Conservation (phyloP, 2,113 vertebrate genomes). For the Prietella phreatophila region DNA sequence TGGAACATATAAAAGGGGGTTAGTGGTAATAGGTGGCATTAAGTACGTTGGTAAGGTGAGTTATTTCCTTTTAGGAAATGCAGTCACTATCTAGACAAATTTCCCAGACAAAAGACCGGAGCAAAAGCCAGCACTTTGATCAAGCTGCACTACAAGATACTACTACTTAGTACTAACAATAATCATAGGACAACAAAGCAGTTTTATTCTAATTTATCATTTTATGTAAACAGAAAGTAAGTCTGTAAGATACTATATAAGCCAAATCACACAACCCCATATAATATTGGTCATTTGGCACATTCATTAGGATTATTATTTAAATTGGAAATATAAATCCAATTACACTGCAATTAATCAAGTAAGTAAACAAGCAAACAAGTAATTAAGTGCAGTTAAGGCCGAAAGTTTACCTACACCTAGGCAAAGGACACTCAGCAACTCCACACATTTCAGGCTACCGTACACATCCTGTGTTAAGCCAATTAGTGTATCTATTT, state of each 20-base stretch:
- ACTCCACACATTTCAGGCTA: not conserved
- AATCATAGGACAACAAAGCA: not conserved
- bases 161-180: not conserved
- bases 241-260: not conserved
- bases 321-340: not conserved
- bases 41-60: not conserved
- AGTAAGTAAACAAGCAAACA: not conserved
- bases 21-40: not conserved
- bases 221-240: not conserved
- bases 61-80: not conserved
- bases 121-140: not conserved
- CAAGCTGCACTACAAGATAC: conserved; percentile 1
- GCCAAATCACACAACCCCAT: not conserved
- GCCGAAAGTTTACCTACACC: not conserved
- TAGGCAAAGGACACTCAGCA: not conserved
- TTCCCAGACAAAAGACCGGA: not conserved
- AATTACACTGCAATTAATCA: not conserved
- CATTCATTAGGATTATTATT: not conserved
- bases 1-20: not conserved
- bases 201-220: not conserved
- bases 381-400: not conserved
- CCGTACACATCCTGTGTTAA: not conserved
- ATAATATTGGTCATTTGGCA: not conserved
- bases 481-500: not conserved
- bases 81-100: not conserved